Base-by-base conservation (phyloP, 2,888 invertebrate genomes). In the Lasioglossum vierecki region DNA sequence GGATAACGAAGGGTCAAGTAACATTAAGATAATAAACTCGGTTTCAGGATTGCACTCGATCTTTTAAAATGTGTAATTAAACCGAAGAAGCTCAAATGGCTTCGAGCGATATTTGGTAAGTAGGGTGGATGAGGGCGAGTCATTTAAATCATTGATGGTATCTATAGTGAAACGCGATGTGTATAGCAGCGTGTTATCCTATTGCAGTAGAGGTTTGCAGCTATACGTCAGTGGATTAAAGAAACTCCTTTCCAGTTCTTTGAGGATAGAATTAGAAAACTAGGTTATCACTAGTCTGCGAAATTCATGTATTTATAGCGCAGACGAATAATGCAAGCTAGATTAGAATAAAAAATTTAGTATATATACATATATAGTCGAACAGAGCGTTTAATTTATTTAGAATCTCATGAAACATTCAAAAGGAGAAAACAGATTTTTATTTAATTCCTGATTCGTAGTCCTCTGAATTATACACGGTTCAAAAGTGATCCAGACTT, bases 91-190 rank as follows among this genome's bases (percentile, higher is more conserved):
- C n/a, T n/a, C 11, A 4, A n/a, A 11, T 9, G 22, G 22, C 6
- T 39, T 6, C 18, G 9, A 22, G 35, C 66, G 39, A 39, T 9
- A 68, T 68, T 35, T 68, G 22, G 39, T 68, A 68, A 68, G 68
- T 68, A 68, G 68, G 68, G 68, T 68, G 68, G 68, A 39, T 39
- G n/a, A n/a, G 39, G 39, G 39, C 68, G 68, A 39, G 22, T 68
- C 39, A 68, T 68, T 18, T 68, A 68, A 39, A 68, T 68, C 68
- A 39, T 68, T 68, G 39, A 68, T 68, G 68, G 68, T 68, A 68
- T 68, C 68, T 68, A 68, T 39, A 68, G 68, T 68, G 68, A 68
- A 68, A 68, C 68, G 68, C 68, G 68, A 39, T 4, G 68, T 68
- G 68, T 68, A 68, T 68, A 68, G 35, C 68, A 68, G 18, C 68